Evolutionary conservation across 2,113 vertebrate species (phyloP).

Genomic region (Antechinus flavipes): DNA sequence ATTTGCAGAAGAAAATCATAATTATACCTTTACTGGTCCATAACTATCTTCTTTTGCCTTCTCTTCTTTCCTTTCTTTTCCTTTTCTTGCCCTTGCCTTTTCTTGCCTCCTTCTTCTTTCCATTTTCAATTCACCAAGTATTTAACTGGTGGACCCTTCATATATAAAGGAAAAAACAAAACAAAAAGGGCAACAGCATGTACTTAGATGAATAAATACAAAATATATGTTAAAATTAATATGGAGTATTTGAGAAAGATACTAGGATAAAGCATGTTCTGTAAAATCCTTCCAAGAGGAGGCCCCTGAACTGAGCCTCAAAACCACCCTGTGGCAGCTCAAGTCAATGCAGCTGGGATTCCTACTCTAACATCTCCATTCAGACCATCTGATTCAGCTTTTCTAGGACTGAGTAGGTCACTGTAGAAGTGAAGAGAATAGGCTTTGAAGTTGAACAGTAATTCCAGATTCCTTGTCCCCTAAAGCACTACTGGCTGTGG

Average conservation of each 20-base stretch:
- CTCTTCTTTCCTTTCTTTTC: neutral
- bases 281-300: neutral
- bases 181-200: neutral
- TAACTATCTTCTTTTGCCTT: neutral
- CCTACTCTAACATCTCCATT: neutral
- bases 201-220: neutral
- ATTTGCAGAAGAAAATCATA: neutral
- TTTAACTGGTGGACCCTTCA: neutral
- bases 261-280: neutral
- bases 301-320: neutral
- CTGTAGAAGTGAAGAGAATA: neutral
- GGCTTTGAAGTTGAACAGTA: neutral
- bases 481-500: slow-evolving; percentile 69
- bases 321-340: neutral
- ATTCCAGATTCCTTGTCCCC: slow-evolving; percentile 16
- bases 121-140: neutral
- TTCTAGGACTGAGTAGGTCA: neutral
- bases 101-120: neutral
- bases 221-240: neutral
- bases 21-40: neutral
- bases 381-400: slow-evolving; percentile 3
- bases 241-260: neutral
- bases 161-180: neutral
- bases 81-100: neutral
- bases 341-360: neutral